Base-by-base conservation (phyloP, 1,140 invertebrate genomes). In the Elysia chlorotica region DNA sequence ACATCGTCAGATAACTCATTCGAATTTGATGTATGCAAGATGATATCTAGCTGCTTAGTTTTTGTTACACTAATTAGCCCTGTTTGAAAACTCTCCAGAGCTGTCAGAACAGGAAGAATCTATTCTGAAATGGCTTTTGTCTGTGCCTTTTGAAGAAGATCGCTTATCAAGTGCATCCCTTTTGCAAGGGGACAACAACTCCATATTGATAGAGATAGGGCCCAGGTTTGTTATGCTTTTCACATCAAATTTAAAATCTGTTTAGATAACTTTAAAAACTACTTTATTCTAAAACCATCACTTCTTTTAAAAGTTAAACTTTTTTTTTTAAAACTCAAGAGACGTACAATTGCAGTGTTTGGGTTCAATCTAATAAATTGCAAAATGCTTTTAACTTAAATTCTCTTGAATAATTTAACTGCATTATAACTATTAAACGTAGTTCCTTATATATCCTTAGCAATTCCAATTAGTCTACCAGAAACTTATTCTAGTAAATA, bases 161-260 rank as follows among this genome's bases (percentile, higher is more conserved):
- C 67, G 65, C 37, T 54, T 83, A 31, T 73, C 73, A 41, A 71
- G 53, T 4, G 61, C 63, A 14, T 75, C 76, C 36, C 63, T 36
- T 57, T 61, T 84, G 5, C 62, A 56, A 25, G 35, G 53, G 2
- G 28, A 57, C 36, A 35, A 61, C 33, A 23, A 73, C 36, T 62
- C 75, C 31, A 31, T 84, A 19, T 56, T 88, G 0, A 76, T 89
- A 65, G 89, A 89, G 78, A 87, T 89, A 73, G 89, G 89, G 41
- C 89, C 88, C 53, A 86, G 87, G 87, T 88, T 73, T 75, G 37
- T 25, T n/a, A n/a, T n/a, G n/a, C n/a, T n/a, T n/a, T n/a, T n/a
- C n/a, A n/a, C n/a, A n/a, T n/a, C n/a, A n/a, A n/a, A n/a, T n/a
- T n/a, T n/a, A n/a, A n/a, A n/a, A n/a, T n/a, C n/a, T n/a, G n/a